Evolutionary conservation across 2,888 invertebrate species (phyloP).

Genomic region (Colletes collaris): DNA sequence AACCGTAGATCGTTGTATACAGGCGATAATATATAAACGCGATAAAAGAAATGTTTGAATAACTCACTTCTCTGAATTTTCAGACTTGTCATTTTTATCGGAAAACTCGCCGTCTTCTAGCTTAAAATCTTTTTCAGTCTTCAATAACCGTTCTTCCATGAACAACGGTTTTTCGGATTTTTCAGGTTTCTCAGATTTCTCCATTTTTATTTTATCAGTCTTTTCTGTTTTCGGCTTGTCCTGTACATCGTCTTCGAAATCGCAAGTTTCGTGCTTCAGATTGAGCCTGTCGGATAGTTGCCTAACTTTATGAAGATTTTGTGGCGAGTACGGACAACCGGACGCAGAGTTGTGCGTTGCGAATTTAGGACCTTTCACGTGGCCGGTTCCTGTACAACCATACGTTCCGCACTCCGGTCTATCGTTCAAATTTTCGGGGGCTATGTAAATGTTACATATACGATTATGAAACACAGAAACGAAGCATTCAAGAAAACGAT

Average conservation of each 20-base stretch:
- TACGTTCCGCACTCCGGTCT: slow-evolving; percentile 90
- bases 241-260: slow-evolving; percentile 77
- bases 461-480: not conserved
- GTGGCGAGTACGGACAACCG: slow-evolving; percentile 90
- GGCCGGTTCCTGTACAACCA: slow-evolving; percentile 96
- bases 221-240: slow-evolving; percentile 77
- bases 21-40: not conserved
- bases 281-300: slow-evolving; percentile 84
- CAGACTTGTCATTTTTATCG: slow-evolving; percentile 76
- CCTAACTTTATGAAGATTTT: slow-evolving; percentile 84
- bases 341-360: slow-evolving; percentile 89
- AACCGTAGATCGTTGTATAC: slow-evolving; percentile 3
- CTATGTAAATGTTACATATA: slow-evolving; percentile 80
- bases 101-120: slow-evolving; percentile 78
- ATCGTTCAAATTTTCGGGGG: slow-evolving; percentile 86
- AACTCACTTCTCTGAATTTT: slow-evolving; percentile 77
- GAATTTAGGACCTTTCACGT: slow-evolving; percentile 90
- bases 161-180: slow-evolving; percentile 65
- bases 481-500: not conserved
- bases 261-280: slow-evolving; percentile 82
- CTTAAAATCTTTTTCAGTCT: slow-evolving; percentile 76
- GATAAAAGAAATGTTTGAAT: slow-evolving; percentile 7
- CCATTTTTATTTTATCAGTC: slow-evolving; percentile 76
- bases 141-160: slow-evolving; percentile 72
- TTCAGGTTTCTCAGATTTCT: slow-evolving; percentile 74